Conservation (phyloP, 2,888 invertebrate genomes). For the Molanna angustata region DNA sequence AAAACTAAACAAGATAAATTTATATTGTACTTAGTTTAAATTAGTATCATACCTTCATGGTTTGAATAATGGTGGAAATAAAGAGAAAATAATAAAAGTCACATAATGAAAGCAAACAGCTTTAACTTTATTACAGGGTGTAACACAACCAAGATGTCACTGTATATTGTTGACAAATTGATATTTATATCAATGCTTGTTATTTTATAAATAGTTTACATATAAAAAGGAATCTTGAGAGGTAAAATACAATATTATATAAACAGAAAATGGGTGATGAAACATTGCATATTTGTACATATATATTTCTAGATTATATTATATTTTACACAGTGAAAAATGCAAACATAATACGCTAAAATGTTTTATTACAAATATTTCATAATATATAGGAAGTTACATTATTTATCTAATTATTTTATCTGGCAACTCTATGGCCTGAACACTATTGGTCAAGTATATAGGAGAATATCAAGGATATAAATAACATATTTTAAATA, state of each 20-base stretch:
- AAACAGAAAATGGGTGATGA: neutral
- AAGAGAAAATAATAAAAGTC: conserved; percentile 9
- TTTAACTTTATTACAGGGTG: conserved; percentile 22
- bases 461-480: conserved; percentile 3
- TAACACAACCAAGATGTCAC: conserved; percentile 22
- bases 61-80: too few species aligned
- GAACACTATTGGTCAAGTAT: conserved; percentile 24
- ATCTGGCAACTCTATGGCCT: conserved; percentile 14
- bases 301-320: conserved; percentile 4
- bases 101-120: conserved; percentile 23
- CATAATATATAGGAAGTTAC: too few species aligned
- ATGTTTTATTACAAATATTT: too few species aligned
- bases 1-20: too few species aligned
- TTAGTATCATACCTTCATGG: too few species aligned
- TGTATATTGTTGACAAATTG: conserved; percentile 23
- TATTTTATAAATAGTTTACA: conserved; percentile 17
- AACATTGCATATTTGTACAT: conserved; percentile 4
- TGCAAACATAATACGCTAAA: conserved; percentile 1
- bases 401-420: too few species aligned
- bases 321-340: conserved; percentile 4
- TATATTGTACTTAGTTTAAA: too few species aligned
- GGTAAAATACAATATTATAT: conserved; percentile 20
- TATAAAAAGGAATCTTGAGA: conserved; percentile 29
- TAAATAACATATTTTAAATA: neutral
- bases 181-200: conserved; percentile 19